Conservation (phyloP, 1,140 invertebrate species). For the Anoplolepis gracilipes region DNA sequence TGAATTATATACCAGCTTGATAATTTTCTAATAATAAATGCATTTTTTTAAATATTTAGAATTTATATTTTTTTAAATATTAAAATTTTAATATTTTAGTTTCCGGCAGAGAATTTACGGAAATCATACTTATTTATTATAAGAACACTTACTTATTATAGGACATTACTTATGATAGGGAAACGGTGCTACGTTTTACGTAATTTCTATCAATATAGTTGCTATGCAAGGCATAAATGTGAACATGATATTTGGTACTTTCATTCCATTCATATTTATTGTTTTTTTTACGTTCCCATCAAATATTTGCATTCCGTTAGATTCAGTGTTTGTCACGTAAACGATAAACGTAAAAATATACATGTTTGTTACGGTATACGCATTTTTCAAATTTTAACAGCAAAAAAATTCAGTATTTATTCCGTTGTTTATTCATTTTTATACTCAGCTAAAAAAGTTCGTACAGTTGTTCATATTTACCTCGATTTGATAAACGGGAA, state of each 20-base stretch:
- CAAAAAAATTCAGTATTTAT: no score
- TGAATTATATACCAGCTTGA: neutral
- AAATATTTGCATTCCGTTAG: no score
- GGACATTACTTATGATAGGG: neutral
- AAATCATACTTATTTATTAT: neutral
- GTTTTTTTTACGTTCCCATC: no score
- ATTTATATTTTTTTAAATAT: no score
- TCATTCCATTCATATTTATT: no score
- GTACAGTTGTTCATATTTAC: slow-evolving; percentile 33
- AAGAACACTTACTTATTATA: no score
- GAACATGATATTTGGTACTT: no score
- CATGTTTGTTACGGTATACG: no score
- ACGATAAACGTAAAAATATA: no score
- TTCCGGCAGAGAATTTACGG: neutral
- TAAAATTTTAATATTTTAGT: neutral
- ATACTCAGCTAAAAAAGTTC: neutral
- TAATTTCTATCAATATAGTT: slow-evolving; percentile 43
- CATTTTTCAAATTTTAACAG: no score
- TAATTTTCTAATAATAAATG: neutral
- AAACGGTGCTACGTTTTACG: neutral
- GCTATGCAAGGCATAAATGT: neutral
- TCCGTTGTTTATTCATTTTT: no score
- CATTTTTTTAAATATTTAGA: neutral
- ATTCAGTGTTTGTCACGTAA: no score
- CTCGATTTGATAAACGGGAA: slow-evolving; percentile 46